Conservation (phyloP, 1,140 invertebrate genomes). For the Drosophila asahinai region DNA sequence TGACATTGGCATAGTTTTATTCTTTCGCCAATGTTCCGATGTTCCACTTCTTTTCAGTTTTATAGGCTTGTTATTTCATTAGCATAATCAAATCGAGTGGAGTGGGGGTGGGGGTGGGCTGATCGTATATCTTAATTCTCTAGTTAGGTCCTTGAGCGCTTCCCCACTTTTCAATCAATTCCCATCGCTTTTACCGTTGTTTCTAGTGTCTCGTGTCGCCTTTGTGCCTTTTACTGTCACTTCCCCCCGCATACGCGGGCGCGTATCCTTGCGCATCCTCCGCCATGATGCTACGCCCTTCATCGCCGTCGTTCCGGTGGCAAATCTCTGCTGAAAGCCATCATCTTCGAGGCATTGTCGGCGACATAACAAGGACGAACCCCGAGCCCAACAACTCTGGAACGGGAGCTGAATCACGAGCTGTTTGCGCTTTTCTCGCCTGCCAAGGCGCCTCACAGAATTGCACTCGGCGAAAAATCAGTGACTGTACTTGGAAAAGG, state of each 20-base stretch:
- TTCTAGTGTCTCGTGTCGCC: constrained; percentile 42
- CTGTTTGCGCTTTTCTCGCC: constrained; percentile 72
- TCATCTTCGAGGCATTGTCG: constrained; percentile 77
- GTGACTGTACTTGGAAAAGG: too few species aligned
- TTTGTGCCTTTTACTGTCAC: constrained; percentile 71
- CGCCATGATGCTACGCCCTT: background rate
- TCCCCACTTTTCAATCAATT: constrained; percentile 76
- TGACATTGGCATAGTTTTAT: constrained; percentile 72
- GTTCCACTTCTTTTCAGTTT: constrained; percentile 55
- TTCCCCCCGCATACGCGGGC: background rate
- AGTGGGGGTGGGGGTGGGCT: background rate
- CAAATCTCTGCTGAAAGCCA: constrained; percentile 76
- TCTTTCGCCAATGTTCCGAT: constrained; percentile 10
- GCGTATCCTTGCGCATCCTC: constrained; percentile 12
- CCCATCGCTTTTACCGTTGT: constrained; percentile 74
- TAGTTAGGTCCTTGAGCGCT: constrained; percentile 45
- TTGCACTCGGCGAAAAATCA: constrained; percentile 13
- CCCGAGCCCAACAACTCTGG: constrained; percentile 15
- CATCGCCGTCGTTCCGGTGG: constrained; percentile 27
- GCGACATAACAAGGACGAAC: constrained; percentile 74
- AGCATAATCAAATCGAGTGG: constrained; percentile 73
- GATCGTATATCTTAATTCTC: constrained; percentile 71
- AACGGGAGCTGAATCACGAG: constrained; percentile 46
- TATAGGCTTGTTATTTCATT: constrained; percentile 81
- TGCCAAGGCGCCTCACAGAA: constrained; percentile 13